Base-by-base conservation (phyloP, 2,113 vertebrate genomes). In the Pterocles orientalis region DNA sequence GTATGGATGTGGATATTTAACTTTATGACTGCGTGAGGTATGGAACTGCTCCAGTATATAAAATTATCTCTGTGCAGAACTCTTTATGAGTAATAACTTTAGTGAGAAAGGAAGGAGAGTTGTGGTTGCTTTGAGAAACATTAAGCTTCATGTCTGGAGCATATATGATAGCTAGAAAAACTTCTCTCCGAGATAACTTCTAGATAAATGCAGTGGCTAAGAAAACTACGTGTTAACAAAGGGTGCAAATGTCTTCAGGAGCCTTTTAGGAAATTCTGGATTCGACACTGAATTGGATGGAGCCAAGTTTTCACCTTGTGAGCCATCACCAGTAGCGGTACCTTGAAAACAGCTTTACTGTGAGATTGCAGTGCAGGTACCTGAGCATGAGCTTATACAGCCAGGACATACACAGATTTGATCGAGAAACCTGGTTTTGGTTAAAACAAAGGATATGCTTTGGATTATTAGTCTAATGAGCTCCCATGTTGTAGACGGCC, bases 241-340 rank as follows among this genome's bases (percentile, higher is more conserved):
- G 43, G 47, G 56, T 0, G 0, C 18, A 68, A 86, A 43, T 73
- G 0, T 28, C 26, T 33, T 86, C 24, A 78, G 41, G 13, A 66
- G 28, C 20, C 41, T 81, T 82, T 57, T 57, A 33, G 65, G 34
- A 75, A 88, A 26, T 75, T 92, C 45, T 89, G 39, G 3, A 10
- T 89, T 83, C 29, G 87, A 45, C 25, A 82, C 7, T 76, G 36
- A 64, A 18, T 47, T 73, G 41, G 50, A 26, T 8, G 51, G 13
- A 76, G 53, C 23, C 31, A 80, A 31, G 5, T 71, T 53, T 82
- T 85, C 24, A 4, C 58, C 31, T 53, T 86, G 31, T 45, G 31
- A 85, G 18, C 12, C 12, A 15, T 4, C 54, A 36, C 25, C 50
- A 23, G 39, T 58, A 81, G 53, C 39, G 20, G 20, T 73, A 14